These are phyloP conservation scores for Drosophila helvetica DNA, from an alignment of 2,888 invertebrate species.

Conservation along the genomic window DNA sequence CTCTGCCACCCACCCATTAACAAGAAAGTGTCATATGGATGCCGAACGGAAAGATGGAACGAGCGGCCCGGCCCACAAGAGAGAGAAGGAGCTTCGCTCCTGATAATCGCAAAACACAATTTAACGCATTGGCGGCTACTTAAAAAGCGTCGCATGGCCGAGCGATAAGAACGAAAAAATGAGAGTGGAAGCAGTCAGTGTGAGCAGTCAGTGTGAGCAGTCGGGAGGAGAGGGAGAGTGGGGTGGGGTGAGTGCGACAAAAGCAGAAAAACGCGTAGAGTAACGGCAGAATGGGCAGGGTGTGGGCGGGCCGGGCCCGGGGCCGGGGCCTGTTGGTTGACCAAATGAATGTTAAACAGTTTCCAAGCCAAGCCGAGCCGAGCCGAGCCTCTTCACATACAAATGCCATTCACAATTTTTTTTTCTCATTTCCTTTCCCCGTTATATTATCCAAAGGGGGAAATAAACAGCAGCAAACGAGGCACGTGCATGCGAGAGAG, in stretches of 20 bases:
- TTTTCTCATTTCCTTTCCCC: constrained; percentile 14
- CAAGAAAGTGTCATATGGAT: constrained; percentile 69
- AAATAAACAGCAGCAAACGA: constrained; percentile 21
- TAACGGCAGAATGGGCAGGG: neutral
- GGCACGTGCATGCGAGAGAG: constrained; percentile 50
- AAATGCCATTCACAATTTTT: constrained; percentile 26
- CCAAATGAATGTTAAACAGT: constrained; percentile 76
- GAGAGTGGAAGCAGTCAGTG: no score
- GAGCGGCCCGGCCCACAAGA: constrained; percentile 31
- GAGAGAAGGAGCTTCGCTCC: constrained; percentile 28
- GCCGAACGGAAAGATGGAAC: constrained; percentile 11
- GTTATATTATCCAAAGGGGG: constrained; percentile 34
- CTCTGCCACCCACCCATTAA: neutral
- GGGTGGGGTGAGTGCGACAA: constrained; percentile 1
- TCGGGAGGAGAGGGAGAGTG: constrained; percentile 12
- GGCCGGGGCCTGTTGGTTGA: constrained; percentile 34
- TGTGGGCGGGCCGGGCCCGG: constrained; percentile 9
- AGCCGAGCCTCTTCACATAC: constrained; percentile 29
- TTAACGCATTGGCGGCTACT: constrained; percentile 78
- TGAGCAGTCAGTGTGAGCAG: no score
- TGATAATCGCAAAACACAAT: constrained; percentile 75
- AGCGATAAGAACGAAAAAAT: constrained; percentile 58
- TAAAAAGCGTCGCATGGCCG: constrained; percentile 77
- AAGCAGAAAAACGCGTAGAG: constrained; percentile 6
- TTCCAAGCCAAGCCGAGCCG: constrained; percentile 29